Percentiles rank a stretch among this genome's conserved stretches.
These are phyloP conservation scores for Polietes domitor DNA, from an alignment of 2,888 invertebrate species.

Conservation along the genomic window DNA sequence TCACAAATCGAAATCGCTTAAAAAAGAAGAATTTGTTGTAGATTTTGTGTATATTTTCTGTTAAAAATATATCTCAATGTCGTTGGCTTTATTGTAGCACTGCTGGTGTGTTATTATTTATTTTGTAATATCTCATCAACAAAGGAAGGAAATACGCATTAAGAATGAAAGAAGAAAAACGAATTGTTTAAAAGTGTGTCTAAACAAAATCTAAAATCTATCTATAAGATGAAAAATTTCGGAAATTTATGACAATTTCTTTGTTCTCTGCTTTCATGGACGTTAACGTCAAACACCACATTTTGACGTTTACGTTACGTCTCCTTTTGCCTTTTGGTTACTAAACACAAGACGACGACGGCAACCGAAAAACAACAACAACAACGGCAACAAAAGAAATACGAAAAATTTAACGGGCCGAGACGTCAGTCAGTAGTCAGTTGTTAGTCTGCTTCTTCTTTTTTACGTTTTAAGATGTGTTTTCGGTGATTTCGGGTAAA, in stretches of 20 bases:
- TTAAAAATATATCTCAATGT: conserved; percentile 7
- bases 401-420: conserved; percentile 53
- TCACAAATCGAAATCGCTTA: neutral
- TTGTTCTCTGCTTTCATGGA: conserved; percentile 59
- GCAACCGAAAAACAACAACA: conserved; percentile 33
- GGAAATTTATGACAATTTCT: conserved; percentile 37
- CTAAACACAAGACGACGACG: neutral
- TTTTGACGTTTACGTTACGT: conserved; percentile 63
- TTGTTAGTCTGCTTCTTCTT: conserved; percentile 63
- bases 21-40: neutral
- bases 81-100: too few species aligned
- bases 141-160: conserved; percentile 16
- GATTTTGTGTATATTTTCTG: too few species aligned
- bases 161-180: neutral
- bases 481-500: conserved; percentile 49
- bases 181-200: neutral
- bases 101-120: too few species aligned
- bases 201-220: neutral
- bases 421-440: neutral
- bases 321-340: conserved; percentile 37
- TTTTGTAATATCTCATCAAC: neutral
- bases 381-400: conserved; percentile 42
- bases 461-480: conserved; percentile 59
- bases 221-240: conserved; percentile 16
- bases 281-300: conserved; percentile 49